Conservation (phyloP, 2,113 vertebrate species). For the Kobus ellipsiprymnus region DNA sequence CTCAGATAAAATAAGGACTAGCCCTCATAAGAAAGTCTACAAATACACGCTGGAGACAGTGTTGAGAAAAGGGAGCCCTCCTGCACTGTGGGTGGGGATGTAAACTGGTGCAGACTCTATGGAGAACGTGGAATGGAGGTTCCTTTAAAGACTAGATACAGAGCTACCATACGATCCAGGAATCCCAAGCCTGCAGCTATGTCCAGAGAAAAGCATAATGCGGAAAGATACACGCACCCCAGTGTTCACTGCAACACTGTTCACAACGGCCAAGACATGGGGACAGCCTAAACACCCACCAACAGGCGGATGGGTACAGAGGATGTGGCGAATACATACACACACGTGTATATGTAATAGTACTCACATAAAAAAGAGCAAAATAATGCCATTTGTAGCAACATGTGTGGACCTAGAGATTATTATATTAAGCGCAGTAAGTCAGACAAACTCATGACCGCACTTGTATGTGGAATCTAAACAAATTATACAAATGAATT, state of each 20-base stretch:
- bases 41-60: background rate
- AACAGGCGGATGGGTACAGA: background rate
- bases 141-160: background rate
- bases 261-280: background rate
- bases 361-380: background rate
- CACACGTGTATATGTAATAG: background rate
- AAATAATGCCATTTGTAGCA: background rate
- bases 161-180: background rate
- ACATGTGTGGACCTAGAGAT: background rate
- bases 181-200: background rate
- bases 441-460: background rate
- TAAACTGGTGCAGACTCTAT: background rate
- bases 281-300: background rate
- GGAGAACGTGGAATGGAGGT: background rate
- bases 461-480: background rate
- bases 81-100: background rate
- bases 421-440: background rate
- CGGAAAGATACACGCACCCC: fast-evolving
- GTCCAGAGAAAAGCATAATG: background rate
- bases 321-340: too few species aligned
- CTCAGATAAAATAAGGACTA: background rate
- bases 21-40: background rate
- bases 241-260: background rate
- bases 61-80: background rate
- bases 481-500: background rate